These are phyloP conservation scores for Rhingia campestris DNA, from an alignment of 2,888 invertebrate genomes.

Conservation along the genomic window DNA sequence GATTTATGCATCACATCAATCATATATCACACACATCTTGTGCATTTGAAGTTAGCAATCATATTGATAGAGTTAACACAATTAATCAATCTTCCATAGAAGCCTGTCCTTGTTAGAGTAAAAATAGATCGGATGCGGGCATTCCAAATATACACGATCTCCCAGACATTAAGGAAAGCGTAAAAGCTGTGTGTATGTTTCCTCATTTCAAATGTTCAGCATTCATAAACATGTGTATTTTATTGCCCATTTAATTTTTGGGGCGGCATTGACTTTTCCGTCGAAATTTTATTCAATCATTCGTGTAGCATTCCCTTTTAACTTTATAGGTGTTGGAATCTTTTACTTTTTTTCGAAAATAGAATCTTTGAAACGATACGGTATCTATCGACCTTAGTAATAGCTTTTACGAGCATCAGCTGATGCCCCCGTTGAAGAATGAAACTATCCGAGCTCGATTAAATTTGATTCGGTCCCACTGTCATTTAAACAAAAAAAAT, in stretches of 20 bases:
- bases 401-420: not conserved
- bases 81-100: conserved; percentile 21
- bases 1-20: not conserved
- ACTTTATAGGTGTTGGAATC: not conserved
- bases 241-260: conserved; percentile 8
- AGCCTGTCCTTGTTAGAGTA: conserved; percentile 27
- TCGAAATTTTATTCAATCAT: conserved; percentile 1
- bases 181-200: not conserved
- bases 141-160: conserved; percentile 4
- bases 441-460: not conserved
- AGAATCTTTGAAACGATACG: not conserved
- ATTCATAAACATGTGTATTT: conserved; percentile 7
- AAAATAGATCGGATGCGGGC: conserved; percentile 22
- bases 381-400: conserved; percentile 9
- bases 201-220: not conserved
- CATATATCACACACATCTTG: not conserved
- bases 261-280: not conserved
- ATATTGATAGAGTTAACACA: conserved; percentile 7
- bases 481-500: not conserved
- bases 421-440: not conserved
- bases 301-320: not conserved
- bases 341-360: conserved; percentile 11
- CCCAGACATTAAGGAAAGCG: not conserved
- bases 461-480: not conserved
- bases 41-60: not conserved